These are phyloP conservation scores for Hypocryptadius cinnamomeus DNA, from an alignment of 2,113 vertebrate species.

Conservation along the genomic window DNA sequence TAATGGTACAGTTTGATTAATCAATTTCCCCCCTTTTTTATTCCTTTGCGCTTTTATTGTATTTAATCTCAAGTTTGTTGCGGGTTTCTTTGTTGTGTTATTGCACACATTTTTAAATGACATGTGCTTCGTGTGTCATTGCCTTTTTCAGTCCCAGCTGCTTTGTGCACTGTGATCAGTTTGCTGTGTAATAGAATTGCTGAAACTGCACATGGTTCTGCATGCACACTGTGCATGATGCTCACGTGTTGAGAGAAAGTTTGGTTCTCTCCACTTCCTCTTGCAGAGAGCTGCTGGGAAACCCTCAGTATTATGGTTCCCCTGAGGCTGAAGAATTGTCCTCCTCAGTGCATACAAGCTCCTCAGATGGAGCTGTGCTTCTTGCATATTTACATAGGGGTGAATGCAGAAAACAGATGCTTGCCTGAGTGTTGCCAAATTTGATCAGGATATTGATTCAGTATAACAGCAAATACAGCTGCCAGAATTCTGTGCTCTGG, in stretches of 20 bases:
- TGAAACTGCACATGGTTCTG: neutral
- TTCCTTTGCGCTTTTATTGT: neutral
- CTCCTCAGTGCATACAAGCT: rapidly evolving
- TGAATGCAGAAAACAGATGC: neutral
- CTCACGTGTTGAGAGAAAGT: neutral
- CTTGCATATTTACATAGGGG: neutral
- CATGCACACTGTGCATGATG: neutral
- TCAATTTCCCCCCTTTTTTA: neutral
- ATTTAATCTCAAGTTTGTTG: neutral
- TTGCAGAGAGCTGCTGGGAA: neutral
- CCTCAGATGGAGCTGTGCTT: neutral
- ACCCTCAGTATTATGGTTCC: rapidly evolving
- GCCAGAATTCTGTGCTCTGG: neutral
- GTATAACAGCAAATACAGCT: neutral
- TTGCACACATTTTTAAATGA: neutral
- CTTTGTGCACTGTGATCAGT: neutral
- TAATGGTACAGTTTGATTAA: neutral
- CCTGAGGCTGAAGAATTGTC: neutral
- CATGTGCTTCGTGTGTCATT: rapidly evolving
- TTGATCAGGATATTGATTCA: constrained; percentile 10
- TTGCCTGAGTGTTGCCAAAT: neutral
- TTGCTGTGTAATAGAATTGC: neutral
- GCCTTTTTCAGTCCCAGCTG: neutral
- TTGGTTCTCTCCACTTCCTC: neutral
- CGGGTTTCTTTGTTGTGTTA: neutral